Conservation (phyloP, 1,140 invertebrate species). For the Zaprionus kolodkinae region DNA sequence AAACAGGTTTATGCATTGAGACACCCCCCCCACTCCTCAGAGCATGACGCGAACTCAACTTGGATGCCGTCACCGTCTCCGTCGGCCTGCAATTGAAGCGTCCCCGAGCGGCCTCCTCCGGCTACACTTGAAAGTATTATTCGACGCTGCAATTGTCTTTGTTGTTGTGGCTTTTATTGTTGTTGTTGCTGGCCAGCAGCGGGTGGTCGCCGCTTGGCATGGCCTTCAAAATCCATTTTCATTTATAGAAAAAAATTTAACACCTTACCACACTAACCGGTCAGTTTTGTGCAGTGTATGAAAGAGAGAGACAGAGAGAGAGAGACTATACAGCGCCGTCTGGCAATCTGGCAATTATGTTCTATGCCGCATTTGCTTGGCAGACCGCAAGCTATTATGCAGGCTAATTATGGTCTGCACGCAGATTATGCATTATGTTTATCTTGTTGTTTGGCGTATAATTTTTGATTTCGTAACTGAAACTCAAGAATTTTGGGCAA, state of each 20-base stretch:
- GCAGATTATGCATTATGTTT: conserved; percentile 8
- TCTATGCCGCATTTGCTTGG: conserved; percentile 32
- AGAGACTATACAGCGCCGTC: not conserved
- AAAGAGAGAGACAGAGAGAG: too few relatives aligned
- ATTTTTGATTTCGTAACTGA: not conserved
- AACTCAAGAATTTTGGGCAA: not conserved
- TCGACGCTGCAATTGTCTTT: conserved; percentile 3
- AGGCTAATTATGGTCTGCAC: conserved; percentile 11
- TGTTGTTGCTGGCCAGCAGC: conserved; percentile 15
- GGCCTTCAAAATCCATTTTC: conserved; percentile 63
- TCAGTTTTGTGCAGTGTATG: conserved; percentile 45
- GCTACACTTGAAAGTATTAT: conserved; percentile 2
- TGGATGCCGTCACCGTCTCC: not conserved
- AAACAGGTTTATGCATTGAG: not conserved
- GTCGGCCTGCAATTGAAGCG: not conserved
- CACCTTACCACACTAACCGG: conserved; percentile 29
- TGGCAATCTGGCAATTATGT: conserved; percentile 54
- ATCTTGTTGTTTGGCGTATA: not conserved
- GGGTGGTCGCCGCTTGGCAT: conserved; percentile 10
- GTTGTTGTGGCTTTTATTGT: conserved; percentile 14
- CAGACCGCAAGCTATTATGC: not conserved
- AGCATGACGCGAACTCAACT: not conserved
- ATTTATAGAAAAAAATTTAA: conserved; percentile 65
- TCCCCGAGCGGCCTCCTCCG: not conserved
- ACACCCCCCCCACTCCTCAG: too few relatives aligned